Percentiles rank a stretch among this genome's conserved stretches.
phyloP scores from a whole-genome alignment of 2,888 invertebrate species.

The Stenolophus ochropezus region DNA sequence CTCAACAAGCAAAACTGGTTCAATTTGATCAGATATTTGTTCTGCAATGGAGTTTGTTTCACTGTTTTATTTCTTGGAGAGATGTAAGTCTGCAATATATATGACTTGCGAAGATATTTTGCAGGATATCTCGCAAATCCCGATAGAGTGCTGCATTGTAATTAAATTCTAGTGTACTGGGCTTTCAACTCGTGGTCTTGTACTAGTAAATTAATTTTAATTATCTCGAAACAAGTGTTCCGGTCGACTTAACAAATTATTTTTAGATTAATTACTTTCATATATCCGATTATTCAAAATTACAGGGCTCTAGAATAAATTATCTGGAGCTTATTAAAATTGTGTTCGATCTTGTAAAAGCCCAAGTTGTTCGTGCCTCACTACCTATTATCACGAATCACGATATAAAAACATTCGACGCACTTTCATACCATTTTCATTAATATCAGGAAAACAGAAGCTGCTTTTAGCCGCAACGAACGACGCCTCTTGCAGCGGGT shows the following conservation, averaged over 20 bases:
- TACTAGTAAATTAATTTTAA: constrained; percentile 45
- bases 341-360: not conserved
- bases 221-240: constrained; percentile 27
- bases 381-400: not conserved
- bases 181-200: not conserved
- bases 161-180: constrained; percentile 37
- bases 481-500: no score
- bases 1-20: constrained; percentile 8
- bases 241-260: constrained; percentile 29
- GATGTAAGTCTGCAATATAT: constrained; percentile 25
- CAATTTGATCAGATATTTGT: constrained; percentile 30
- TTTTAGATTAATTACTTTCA: constrained; percentile 26
- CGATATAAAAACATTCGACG: not conserved
- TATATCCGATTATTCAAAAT: constrained; percentile 10
- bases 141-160: constrained; percentile 36
- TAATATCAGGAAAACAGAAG: no score
- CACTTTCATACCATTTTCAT: no score
- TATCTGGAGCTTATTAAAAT: not conserved
- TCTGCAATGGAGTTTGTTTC: constrained; percentile 6
- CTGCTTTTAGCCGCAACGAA: no score
- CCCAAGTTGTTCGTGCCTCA: not conserved
- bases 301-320: not conserved
- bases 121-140: not conserved
- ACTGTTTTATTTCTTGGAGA: constrained; percentile 5
- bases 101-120: constrained; percentile 11